Percentiles rank a stretch among this genome's conserved stretches.
Evolutionary conservation across 2,113 vertebrate genomes (phyloP).

Genomic region (Acanthochromis polyacanthus): DNA sequence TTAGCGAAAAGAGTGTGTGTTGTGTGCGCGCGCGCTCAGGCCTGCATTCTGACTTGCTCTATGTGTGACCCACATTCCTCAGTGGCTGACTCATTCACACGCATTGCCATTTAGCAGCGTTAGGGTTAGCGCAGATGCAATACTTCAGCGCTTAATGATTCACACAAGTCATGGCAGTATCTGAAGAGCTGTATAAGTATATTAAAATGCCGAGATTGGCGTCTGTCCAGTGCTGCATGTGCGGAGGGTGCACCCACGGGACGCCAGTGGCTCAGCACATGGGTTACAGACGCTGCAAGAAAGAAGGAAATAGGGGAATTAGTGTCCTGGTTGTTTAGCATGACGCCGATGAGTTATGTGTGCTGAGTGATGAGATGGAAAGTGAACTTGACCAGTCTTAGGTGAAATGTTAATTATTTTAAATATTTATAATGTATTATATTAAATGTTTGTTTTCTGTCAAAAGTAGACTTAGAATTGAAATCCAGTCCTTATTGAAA

Average conservation of each 20-base stretch:
- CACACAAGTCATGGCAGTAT: slow-evolving; percentile 41
- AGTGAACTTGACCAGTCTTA: background rate
- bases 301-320: slow-evolving; percentile 28
- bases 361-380: slow-evolving; percentile 15
- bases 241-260: slow-evolving; percentile 7
- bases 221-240: slow-evolving; percentile 4
- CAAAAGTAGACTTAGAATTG: too few species aligned
- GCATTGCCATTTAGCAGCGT: slow-evolving; percentile 46
- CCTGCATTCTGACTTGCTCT: slow-evolving; percentile 42
- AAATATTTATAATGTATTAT: too few species aligned
- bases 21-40: slow-evolving; percentile 7
- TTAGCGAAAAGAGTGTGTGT: slow-evolving; percentile 25
- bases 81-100: slow-evolving; percentile 61
- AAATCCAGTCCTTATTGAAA: too few species aligned
- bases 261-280: background rate
- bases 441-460: too few species aligned
- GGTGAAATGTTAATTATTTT: too few species aligned
- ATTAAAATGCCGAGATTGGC: slow-evolving; percentile 46
- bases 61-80: slow-evolving; percentile 69
- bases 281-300: background rate
- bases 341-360: slow-evolving; percentile 21
- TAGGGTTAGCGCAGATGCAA: slow-evolving; percentile 36
- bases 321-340: slow-evolving; percentile 27
- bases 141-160: slow-evolving; percentile 52
- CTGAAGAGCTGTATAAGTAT: slow-evolving; percentile 7